Percentiles rank a stretch among this genome's conserved stretches.
Conservation (phyloP, 1,140 invertebrate species). For the Drosophila kurseongensis region DNA sequence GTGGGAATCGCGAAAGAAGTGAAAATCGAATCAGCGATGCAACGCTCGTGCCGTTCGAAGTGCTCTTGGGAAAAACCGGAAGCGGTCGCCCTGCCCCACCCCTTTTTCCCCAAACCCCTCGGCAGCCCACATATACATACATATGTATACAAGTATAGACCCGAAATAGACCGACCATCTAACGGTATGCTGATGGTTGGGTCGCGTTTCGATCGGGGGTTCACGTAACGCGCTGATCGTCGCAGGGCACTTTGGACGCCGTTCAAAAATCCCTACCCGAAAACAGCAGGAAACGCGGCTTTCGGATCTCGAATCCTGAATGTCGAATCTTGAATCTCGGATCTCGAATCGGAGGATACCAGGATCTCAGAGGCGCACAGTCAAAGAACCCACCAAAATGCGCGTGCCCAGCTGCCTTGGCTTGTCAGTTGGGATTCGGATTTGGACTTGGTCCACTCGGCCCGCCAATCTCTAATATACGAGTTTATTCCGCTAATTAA, state of each 20-base stretch:
- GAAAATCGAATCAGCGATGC: slow-evolving; percentile 14
- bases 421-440: slow-evolving; percentile 51
- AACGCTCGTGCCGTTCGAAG: slow-evolving; percentile 17
- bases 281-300: slow-evolving; percentile 11
- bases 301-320: no score
- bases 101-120: slow-evolving; percentile 9
- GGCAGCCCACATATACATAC: neutral
- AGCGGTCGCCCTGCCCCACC: slow-evolving; percentile 30
- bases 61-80: slow-evolving; percentile 68
- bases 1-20: slow-evolving; percentile 15
- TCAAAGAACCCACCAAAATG: slow-evolving; percentile 15
- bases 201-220: slow-evolving; percentile 27
- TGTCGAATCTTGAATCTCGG: no score
- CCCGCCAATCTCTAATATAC: slow-evolving; percentile 47
- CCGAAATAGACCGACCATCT: slow-evolving; percentile 73
- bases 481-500: slow-evolving; percentile 71
- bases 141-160: neutral
- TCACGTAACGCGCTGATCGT: slow-evolving; percentile 42
- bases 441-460: slow-evolving; percentile 18
- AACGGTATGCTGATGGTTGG: slow-evolving; percentile 40
- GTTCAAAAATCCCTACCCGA: slow-evolving; percentile 52
- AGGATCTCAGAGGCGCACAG: neutral
- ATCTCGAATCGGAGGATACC: neutral
- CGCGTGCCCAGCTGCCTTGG: slow-evolving; percentile 77
- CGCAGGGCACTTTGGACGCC: slow-evolving; percentile 49